Evolutionary conservation across 1,140 invertebrate genomes (phyloP), one percentile per base, ranked within the genome.

Genomic region (Hyphantria cunea): DNA sequence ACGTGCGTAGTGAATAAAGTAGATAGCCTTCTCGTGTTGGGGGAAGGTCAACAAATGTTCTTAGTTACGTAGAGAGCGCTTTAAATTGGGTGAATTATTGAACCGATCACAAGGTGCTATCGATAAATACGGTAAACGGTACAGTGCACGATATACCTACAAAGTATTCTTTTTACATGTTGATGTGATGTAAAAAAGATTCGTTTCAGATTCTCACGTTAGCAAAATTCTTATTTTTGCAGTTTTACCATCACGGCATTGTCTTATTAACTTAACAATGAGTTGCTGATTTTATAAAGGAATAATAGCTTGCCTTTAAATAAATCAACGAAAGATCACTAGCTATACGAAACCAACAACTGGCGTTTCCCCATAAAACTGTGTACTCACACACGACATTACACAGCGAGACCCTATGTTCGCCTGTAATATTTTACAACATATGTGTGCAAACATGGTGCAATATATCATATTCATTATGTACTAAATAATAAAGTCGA

Each of bases 371-470:
- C 66, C 72, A 70, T 73, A 79, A 82, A 78, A 74, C 64, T 63
- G 60, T 47, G 66, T 56, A 64, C 66, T 76, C 67, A 65, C 62
- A 76, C 76, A 73, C 67, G 73, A 74, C 81, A 78, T 80, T 78
- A 69, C 62, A 70, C 77, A 71, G 68, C 66, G 67, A 64, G 66
- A 73, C 72, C 73, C 76, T 73, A 74, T 80, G 76, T 76, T 76
- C 73, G 74, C 72, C 65, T 67, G 73, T 71, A 72, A 76, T 80
- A 78, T 76, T 78, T 67, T 66, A 70, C 72, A 78, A 74, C 71
- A 70, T 72, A 61, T 63, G 56, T 64, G 56, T 66, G 56, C 70
- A 60, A 67, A 72, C 64, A 69, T 44, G 39, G 59, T 9, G 31
- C 45, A 44, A 33, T 66, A 66, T 55, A 41, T 56, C 51, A 45